Conservation (phyloP, 2,888 invertebrate species). For the Xanthia icteritia region DNA sequence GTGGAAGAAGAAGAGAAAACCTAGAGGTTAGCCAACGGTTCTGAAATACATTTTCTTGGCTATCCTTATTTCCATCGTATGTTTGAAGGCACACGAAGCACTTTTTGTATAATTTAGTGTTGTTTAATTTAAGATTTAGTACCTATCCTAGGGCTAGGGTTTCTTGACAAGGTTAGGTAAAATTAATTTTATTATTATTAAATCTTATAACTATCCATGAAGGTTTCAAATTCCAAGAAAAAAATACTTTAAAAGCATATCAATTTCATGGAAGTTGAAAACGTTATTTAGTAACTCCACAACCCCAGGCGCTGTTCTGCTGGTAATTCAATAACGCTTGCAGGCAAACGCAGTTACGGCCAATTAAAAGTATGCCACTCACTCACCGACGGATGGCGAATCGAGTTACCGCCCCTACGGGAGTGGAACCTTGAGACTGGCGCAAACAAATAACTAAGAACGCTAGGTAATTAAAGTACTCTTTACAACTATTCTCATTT, state of each 20-base stretch:
- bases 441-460: slow-evolving; percentile 83
- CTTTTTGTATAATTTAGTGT: neutral
- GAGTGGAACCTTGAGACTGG: slow-evolving; percentile 79
- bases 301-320: slow-evolving; percentile 79
- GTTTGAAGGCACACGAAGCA: neutral
- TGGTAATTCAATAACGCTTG: slow-evolving; percentile 88
- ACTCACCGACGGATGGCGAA: slow-evolving; percentile 82
- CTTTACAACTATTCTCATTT: slow-evolving; percentile 79
- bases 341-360: slow-evolving; percentile 88
- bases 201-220: neutral
- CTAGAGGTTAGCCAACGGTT: neutral
- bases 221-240: neutral
- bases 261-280: slow-evolving; percentile 55
- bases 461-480: slow-evolving; percentile 79
- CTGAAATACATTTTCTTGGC: neutral
- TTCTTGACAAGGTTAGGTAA: neutral
- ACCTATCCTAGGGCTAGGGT: neutral
- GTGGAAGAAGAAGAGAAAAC: slow-evolving; percentile 1
- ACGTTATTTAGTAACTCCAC: slow-evolving; percentile 77
- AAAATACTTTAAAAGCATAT: neutral
- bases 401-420: slow-evolving; percentile 82
- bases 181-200: neutral
- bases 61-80: no score
- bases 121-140: no score
- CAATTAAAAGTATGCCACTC: slow-evolving; percentile 90